phyloP scores from a whole-genome alignment of 1,140 invertebrate species.

The Lepidostoma basale region DNA sequence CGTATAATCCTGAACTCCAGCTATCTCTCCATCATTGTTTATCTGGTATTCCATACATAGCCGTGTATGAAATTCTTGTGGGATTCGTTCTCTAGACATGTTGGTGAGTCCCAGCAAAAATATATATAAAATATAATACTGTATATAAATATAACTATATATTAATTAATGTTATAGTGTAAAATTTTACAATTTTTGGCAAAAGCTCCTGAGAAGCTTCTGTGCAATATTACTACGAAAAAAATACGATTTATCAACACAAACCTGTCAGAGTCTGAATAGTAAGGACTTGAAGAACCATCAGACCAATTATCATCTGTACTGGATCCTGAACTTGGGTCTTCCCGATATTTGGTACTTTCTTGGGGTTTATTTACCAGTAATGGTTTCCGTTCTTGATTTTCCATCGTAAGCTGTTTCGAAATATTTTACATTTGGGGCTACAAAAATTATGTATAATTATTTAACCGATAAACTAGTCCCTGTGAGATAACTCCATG shows the following conservation, averaged over 20 bases:
- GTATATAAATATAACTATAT: too few species aligned
- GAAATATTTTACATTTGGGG: too few species aligned
- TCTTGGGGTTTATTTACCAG: slow-evolving; percentile 21
- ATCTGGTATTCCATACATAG: too few species aligned
- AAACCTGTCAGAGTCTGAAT: slow-evolving; percentile 45
- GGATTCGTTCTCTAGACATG: too few species aligned
- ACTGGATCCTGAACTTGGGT: slow-evolving; percentile 31
- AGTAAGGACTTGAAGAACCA: slow-evolving; percentile 39
- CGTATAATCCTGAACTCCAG: too few species aligned
- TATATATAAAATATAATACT: neutral
- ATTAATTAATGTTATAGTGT: neutral
- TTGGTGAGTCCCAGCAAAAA: neutral
- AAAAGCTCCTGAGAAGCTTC: neutral
- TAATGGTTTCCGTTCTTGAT: slow-evolving; percentile 37
- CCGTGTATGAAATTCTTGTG: too few species aligned
- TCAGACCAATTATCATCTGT: slow-evolving; percentile 40
- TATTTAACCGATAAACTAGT: too few species aligned
- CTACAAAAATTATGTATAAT: too few species aligned
- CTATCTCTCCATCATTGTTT: too few species aligned
- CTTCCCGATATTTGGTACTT: slow-evolving; percentile 1
- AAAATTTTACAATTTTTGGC: neutral
- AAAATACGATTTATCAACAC: neutral
- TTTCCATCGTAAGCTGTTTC: slow-evolving; percentile 29
- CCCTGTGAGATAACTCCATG: too few species aligned
- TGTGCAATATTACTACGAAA: neutral